phyloP scores from a whole-genome alignment of 2,888 invertebrate species.

The Hirtodrosophila trivittata region DNA sequence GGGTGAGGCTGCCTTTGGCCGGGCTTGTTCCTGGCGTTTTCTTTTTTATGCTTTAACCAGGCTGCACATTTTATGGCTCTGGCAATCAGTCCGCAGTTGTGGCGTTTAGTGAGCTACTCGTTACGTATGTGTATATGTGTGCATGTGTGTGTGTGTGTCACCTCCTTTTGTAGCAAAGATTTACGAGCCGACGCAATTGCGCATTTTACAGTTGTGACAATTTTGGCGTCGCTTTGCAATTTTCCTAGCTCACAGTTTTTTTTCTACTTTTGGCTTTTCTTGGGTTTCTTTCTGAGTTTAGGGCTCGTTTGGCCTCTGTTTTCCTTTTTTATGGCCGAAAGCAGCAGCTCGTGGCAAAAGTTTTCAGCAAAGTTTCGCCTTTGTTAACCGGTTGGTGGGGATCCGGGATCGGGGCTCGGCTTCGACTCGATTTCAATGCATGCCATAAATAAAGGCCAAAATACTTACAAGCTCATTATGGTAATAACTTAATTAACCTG shows the following conservation, averaged over 20 bases:
- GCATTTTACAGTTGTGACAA: slow-evolving; percentile 79
- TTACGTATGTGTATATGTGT: slow-evolving; percentile 11
- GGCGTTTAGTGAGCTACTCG: slow-evolving; percentile 74
- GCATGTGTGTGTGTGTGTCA: slow-evolving; percentile 18
- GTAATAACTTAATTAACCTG: slow-evolving; percentile 80
- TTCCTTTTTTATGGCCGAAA: slow-evolving; percentile 29
- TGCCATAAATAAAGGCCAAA: slow-evolving; percentile 70
- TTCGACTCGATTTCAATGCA: slow-evolving; percentile 49
- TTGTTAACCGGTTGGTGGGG: slow-evolving; percentile 26
- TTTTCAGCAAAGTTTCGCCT: slow-evolving; percentile 37
- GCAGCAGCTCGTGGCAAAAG: slow-evolving; percentile 23
- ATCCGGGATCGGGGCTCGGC: slow-evolving; percentile 1
- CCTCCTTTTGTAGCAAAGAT: slow-evolving; percentile 58
- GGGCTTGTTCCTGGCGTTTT: slow-evolving; percentile 34
- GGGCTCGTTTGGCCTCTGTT: background rate
- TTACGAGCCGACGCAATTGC: slow-evolving; percentile 78
- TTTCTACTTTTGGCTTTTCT: slow-evolving; percentile 17
- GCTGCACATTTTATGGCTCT: slow-evolving; percentile 73
- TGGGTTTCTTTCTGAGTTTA: slow-evolving; percentile 26
- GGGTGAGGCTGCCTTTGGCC: slow-evolving; percentile 50
- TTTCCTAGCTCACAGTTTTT: slow-evolving; percentile 31
- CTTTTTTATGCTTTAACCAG: slow-evolving; percentile 76
- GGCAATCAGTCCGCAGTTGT: slow-evolving; percentile 62
- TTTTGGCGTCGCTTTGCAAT: slow-evolving; percentile 73
- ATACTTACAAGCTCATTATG: slow-evolving; percentile 78